Conservation (phyloP, 2,797 vertebrate species). For the Dicrostonyx torquatus region DNA sequence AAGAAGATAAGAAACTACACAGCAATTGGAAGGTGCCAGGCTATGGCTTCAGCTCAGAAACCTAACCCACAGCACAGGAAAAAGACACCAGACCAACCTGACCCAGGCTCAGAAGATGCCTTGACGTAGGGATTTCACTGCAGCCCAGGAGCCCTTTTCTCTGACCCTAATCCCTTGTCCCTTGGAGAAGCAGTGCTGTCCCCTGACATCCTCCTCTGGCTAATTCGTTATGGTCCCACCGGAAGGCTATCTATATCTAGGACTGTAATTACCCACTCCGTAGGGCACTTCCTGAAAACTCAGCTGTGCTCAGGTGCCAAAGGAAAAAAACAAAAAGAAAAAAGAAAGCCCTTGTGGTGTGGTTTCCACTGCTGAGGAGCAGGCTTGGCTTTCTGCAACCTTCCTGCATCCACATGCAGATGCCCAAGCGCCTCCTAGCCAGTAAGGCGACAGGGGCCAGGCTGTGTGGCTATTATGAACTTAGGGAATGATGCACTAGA, state of each 20-base stretch:
- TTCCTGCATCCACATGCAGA: no score
- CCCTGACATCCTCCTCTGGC: not conserved
- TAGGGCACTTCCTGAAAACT: constrained; percentile 31
- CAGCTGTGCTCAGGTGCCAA: not conserved
- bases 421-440: not conserved
- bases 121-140: not conserved
- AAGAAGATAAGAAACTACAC: constrained; percentile 52
- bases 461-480: not conserved
- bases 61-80: not conserved
- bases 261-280: constrained; percentile 39
- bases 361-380: not conserved
- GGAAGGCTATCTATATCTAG: not conserved
- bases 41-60: not conserved
- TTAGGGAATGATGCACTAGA: not conserved
- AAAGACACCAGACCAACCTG: not conserved
- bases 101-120: not conserved
- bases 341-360: not conserved
- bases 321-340: no score
- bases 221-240: not conserved
- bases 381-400: not conserved
- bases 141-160: not conserved
- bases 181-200: not conserved
- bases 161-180: not conserved
- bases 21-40: not conserved
- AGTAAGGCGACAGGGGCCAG: not conserved